Evolutionary conservation across 1,140 invertebrate genomes (phyloP), one percentile per base, ranked within the genome.

Genomic region (Drosophila suzukii): DNA sequence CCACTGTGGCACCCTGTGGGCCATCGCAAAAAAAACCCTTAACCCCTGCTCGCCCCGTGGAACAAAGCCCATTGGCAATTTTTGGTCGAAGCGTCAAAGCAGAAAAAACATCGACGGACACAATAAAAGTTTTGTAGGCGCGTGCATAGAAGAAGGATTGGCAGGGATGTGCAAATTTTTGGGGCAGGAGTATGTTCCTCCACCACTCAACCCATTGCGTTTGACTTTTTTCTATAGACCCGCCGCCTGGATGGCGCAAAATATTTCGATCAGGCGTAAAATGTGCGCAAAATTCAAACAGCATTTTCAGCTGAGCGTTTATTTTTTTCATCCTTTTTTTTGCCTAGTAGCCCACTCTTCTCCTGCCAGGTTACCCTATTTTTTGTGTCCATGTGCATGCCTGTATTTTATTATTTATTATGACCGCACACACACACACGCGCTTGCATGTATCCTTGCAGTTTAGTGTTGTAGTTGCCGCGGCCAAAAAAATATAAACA

Each of bases 211-310:
- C 57, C 20, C 72, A n/a, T 44, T 53, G 54, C 56, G 59, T 60
- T 67, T 77, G 77, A 65, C 67, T 84, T 84, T 89, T 83, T 88
- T 90, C 66, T 75, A 71, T 70, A 50, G 76, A 13, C 51, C 46
- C 55, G 47, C 36, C 66, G 67, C 53, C 68, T 17, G 66, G 66
- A 50, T 70, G 74, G 78, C 75, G 79, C 72, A 88, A 83, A 88
- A 83, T 89, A 84, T 88, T 88, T 89, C 84, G 84, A 88, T 88
- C 85, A 88, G 85, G 84, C 84, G 84, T 89, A 88, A 88, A 88
- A 89, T 88, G 84, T 88, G 84, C 84, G 85, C 84, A 89, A 90
- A 88, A 90, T 89, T 88, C 83, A 88, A 72, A 73, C 79, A 73
- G 75, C 55, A 75, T 71, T 86, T 84, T 78, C 63, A 51, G 63